A percentile compares a stretch with the other conserved stretches of the same genome.
These are phyloP conservation scores for Cynaeus angustus DNA, from an alignment of 2,888 invertebrate genomes.

Conservation along the genomic window DNA sequence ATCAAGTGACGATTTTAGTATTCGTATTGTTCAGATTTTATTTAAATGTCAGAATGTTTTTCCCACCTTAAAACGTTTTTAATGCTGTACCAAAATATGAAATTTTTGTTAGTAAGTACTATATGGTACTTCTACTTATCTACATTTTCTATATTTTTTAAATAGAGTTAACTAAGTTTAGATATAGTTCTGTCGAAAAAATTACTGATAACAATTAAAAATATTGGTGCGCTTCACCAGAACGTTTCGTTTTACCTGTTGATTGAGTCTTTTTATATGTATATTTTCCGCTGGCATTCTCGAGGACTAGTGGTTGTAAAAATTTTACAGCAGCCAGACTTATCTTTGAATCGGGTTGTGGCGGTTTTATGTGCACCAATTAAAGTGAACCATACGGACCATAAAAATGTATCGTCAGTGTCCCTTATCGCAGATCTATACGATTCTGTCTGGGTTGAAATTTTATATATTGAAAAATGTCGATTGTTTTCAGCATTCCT, in stretches of 20 bases:
- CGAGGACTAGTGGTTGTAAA: conserved; percentile 17
- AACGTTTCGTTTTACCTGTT: not conserved
- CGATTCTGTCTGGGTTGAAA: conserved; percentile 24
- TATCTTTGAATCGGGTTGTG: conserved; percentile 30
- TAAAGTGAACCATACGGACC: conserved; percentile 32
- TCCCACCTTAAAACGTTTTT: too few relatives aligned
- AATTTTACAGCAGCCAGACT: conserved; percentile 42
- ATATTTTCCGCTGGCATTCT: not conserved
- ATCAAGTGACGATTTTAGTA: not conserved
- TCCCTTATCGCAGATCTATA: conserved; percentile 26
- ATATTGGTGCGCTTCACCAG: too few relatives aligned
- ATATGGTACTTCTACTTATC: too few relatives aligned
- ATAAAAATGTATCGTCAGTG: conserved; percentile 26
- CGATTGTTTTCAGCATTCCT: conserved; percentile 43
- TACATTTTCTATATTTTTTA: too few relatives aligned
- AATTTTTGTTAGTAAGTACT: too few relatives aligned
- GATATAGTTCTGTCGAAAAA: too few relatives aligned
- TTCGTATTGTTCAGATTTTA: too few relatives aligned
- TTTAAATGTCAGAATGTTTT: too few relatives aligned
- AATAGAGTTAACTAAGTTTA: too few relatives aligned
- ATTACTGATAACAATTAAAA: too few relatives aligned
- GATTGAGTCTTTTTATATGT: not conserved
- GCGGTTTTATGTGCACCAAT: conserved; percentile 45
- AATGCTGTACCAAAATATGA: too few relatives aligned
- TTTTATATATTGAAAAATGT: conserved; percentile 44